Conservation (phyloP, 2,888 invertebrate genomes). For the Sphaerophoria rueppellii region DNA sequence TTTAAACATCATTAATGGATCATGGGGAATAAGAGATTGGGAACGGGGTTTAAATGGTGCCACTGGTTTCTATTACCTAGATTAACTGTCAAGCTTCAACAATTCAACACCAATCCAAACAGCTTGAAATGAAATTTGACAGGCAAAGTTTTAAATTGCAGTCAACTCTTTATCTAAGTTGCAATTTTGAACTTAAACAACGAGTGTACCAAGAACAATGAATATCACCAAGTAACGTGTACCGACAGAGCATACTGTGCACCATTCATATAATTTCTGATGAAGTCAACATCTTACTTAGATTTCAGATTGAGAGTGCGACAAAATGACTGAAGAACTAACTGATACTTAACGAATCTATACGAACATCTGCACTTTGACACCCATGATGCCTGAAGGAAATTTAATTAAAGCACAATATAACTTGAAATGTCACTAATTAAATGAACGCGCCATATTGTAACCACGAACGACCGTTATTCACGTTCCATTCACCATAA, state of each 20-base stretch:
- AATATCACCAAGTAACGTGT: neutral
- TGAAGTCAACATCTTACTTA: neutral
- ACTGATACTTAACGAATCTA: constrained; percentile 3
- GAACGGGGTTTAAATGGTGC: neutral
- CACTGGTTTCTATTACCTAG: neutral
- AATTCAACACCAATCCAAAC: constrained; percentile 8
- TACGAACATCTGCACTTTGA: constrained; percentile 56
- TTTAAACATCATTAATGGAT: neutral
- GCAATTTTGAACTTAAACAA: neutral
- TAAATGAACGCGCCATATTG: constrained; percentile 49
- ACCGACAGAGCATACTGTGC: neutral
- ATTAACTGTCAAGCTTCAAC: neutral
- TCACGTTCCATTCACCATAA: neutral
- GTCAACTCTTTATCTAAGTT: neutral
- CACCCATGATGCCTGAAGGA: constrained; percentile 59
- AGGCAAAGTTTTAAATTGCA: constrained; percentile 35
- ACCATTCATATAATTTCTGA: neutral
- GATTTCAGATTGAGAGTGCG: neutral
- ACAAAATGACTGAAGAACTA: neutral
- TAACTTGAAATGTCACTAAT: constrained; percentile 65
- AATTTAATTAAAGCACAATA: constrained; percentile 65
- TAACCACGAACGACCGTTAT: neutral
- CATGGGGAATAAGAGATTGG: neutral
- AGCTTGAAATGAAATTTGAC: constrained; percentile 46
- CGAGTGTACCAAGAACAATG: neutral